These are phyloP conservation scores for Datnioides undecimradiatus DNA, from an alignment of 2,113 vertebrate genomes.

Conservation along the genomic window DNA sequence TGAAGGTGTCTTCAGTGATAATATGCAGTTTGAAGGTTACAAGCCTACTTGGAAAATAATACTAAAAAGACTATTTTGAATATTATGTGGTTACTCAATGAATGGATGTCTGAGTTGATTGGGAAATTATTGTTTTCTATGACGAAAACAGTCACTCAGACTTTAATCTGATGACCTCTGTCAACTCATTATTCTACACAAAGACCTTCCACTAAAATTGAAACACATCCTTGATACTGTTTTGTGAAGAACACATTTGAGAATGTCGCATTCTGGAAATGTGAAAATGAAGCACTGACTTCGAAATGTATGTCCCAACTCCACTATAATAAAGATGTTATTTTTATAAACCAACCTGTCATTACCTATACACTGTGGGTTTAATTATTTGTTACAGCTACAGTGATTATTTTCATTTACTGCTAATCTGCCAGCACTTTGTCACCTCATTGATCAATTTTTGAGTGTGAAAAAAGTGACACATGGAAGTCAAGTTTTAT, in stretches of 20 bases:
- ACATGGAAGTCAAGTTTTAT: too few species aligned
- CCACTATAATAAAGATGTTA: slow-evolving; percentile 65
- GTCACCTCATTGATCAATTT: neutral
- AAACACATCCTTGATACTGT: slow-evolving; percentile 8
- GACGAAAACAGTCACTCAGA: neutral
- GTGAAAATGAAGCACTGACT: neutral
- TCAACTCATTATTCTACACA: slow-evolving; percentile 1
- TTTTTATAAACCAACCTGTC: slow-evolving; percentile 61
- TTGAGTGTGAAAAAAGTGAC: neutral
- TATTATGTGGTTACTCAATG: slow-evolving; percentile 3
- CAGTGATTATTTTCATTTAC: neutral
- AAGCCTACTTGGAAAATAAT: slow-evolving; percentile 3
- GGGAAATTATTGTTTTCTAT: slow-evolving; percentile 21
- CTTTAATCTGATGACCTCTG: slow-evolving; percentile 13
- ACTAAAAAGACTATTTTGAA: slow-evolving; percentile 13
- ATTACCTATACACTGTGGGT: neutral
- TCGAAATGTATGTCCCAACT: slow-evolving; percentile 10
- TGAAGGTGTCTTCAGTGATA: slow-evolving; percentile 18
- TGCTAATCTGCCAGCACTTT: neutral
- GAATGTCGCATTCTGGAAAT: neutral
- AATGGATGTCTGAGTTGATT: neutral
- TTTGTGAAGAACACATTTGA: slow-evolving; percentile 5
- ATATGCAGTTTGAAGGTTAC: slow-evolving; percentile 54
- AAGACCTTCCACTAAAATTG: neutral
- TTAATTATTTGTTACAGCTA: neutral